Evolutionary conservation across 2,888 invertebrate genomes (phyloP), one percentile per base, ranked within the genome.

Genomic region (Bembecia ichneumoniformis): DNA sequence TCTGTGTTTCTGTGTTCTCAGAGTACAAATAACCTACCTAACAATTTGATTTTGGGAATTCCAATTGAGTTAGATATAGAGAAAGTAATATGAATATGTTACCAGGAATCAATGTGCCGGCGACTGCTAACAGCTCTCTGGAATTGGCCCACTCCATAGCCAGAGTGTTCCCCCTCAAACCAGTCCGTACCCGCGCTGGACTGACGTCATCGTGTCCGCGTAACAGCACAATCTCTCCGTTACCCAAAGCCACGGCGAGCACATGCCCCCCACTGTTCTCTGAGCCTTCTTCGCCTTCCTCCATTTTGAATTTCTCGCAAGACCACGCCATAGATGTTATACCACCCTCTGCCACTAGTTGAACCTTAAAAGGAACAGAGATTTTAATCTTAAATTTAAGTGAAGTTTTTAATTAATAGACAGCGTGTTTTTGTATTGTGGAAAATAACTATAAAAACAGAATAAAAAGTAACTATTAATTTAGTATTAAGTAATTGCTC

Each of bases 91-190:
- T 5, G 9, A 28, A 28, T n/a, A 3, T 63, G 66, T 66, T 35
- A 83, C 84, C 84, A 49, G 81, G 84, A 36, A 87, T 69, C 49
- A 90, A 74, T 11, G 91, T 91, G 1, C 98, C 98, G 46, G 96
- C 97, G 0, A 98, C 96, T 0, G 97, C 98, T 53, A 98, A 87
- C 49, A 97, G 84, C 72, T 97, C 96, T 35, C 96, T 92, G 1
- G 96, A 96, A 77, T 97, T 98, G 54, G 97, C 97, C 98, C 98
- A 98, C 83, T 98, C 98, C 90, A 98, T 95, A 61, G 94, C 93
- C 58, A 96, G 80, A 7, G 94, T 93, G 55, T 91, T 89, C 15
- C 94, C 94, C 62, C 92, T 90, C 53, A 95, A 82, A n/a, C 92
- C 92, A 0, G 97, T 97, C 66, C 91, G 90, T 58, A 97, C 91